Base-by-base conservation (phyloP, 2,797 vertebrate species). In the Dicrostonyx torquatus region DNA sequence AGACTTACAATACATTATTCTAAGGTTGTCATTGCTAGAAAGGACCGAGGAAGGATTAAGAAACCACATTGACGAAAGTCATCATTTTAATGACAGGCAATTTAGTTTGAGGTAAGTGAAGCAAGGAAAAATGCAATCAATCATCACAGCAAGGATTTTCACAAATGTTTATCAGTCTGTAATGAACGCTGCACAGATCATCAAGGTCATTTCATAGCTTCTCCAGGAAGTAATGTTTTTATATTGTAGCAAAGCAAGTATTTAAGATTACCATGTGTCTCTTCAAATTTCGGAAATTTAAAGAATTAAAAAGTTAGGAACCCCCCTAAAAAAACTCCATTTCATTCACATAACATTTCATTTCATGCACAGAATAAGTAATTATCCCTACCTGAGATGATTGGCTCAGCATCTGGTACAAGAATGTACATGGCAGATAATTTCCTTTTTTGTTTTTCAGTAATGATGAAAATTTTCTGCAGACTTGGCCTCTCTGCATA, bases 61-160 rank as follows among this genome's bases (percentile, higher is more conserved):
- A 96, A 98, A 97, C 97, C 97, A 87, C 97, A 96, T 93, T 97
- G 98, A 98, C 72, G 98, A 91, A 98, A 98, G 97, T 98, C 96
- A 96, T 98, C 95, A 97, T 98, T 98, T 98, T 99, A 99, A 99
- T 98, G 98, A 98, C 98, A 98, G 98, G 98, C 98, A 98, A 98
- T 99, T 99, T 99, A 98, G 97, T 98, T 93, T 96, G 98, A 97
- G 96, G 95, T 98, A 98, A 97, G 96, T 97, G 97, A 96, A 97
- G 97, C 96, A 98, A 94, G 84, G 97, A 98, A 97, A 97, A 98
- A 96, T 66, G 66, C 94, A 98, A 98, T 99, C 98, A 99, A 98
- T 99, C 98, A 98, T 98, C 98, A 97, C 98, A 98, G 98, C 96
- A 97, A 98, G 98, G 98, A 97, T 98, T 98, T 98, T 98, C 97